Base-by-base conservation (phyloP, 2,797 vertebrate species). In the Arctocebus calabarensis region DNA sequence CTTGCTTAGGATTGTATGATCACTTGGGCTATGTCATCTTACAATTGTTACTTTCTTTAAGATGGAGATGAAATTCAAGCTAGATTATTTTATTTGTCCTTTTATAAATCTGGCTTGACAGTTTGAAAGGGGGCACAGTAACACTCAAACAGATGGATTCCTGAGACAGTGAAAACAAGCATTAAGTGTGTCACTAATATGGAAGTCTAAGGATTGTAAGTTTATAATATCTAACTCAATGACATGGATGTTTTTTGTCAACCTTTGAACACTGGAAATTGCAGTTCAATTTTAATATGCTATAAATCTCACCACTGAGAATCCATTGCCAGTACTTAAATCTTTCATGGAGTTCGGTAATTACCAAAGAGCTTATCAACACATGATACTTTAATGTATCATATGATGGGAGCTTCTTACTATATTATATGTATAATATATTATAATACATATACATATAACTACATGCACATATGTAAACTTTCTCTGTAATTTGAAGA, bases 61-160 rank as follows among this genome's bases (percentile, higher is more conserved):
- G 20, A 61, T 17, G 27, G 27, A n/a, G 13, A 75, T 14, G n/a
- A 73, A 29, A 55, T 43, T 5, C 22, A 64, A 52, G 40, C 75
- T 84, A 59, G 48, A 78, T 78, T 84, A 74, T 88, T 59, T 82
- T 88, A 92, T 55, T 68, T 96, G 79, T 68, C 94, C 19, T 43
- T 85, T n/a, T 74, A 23, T 77, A 62, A 90, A 94, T 64, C 1
- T 97, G 95, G 82, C 55, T 93, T 70, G 32, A 14, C 45, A 7
- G 9, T 64, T 83, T 93, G 23, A 57, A 70, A 77, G 16, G 0
- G 13, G 97, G 96, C 95, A 96, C 45, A 5, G 8, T 88, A 92
- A 97, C 96, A 96, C n/a, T 1, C 22, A 5, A 92, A 95, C 97
- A 97, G 96, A 96, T 97, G 95, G 95, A 81, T 22, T 91, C 91